phyloP scores from a whole-genome alignment of 2,797 vertebrate species.

The Crenichthys baileyi region DNA sequence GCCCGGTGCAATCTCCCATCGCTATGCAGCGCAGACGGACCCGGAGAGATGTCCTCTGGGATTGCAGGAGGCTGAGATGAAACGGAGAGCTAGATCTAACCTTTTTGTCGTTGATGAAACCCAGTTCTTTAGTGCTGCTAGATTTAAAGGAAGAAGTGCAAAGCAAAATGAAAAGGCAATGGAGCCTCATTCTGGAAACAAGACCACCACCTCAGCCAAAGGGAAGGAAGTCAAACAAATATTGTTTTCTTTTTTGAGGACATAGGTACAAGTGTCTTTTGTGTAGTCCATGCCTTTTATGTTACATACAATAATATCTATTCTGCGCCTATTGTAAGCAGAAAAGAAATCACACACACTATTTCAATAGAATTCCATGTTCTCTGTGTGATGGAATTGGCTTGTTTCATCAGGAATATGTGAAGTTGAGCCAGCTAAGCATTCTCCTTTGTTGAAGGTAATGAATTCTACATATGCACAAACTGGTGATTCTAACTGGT shows the following conservation, averaged over 20 bases:
- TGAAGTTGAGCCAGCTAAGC: constrained; percentile 46
- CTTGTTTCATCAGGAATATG: constrained; percentile 63
- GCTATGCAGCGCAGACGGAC: constrained; percentile 68
- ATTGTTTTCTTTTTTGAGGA: constrained; percentile 55
- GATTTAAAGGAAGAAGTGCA: constrained; percentile 76
- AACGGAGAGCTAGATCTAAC: constrained; percentile 81
- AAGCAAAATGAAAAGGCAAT: constrained; percentile 68
- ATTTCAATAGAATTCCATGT: constrained; percentile 68
- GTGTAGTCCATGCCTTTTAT: constrained; percentile 49
- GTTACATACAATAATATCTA: constrained; percentile 48
- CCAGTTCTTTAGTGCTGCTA: constrained; percentile 68
- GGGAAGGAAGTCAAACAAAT: constrained; percentile 48
- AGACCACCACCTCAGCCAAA: constrained; percentile 58
- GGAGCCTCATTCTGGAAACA: constrained; percentile 46
- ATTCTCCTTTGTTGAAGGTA: constrained; percentile 33
- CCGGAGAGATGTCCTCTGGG: constrained; percentile 67
- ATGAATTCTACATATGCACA: constrained; percentile 51
- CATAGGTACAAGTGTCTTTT: constrained; percentile 56
- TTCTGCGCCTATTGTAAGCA: constrained; percentile 40
- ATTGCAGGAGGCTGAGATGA: constrained; percentile 77
- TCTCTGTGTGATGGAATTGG: constrained; percentile 55
- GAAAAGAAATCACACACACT: constrained; percentile 61
- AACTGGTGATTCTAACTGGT: constrained; percentile 29
- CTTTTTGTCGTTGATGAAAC: constrained; percentile 75
- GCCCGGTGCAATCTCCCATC: constrained; percentile 74